Evolutionary conservation across 1,140 invertebrate genomes (phyloP).

Genomic region (Hesperophylax magnus): DNA sequence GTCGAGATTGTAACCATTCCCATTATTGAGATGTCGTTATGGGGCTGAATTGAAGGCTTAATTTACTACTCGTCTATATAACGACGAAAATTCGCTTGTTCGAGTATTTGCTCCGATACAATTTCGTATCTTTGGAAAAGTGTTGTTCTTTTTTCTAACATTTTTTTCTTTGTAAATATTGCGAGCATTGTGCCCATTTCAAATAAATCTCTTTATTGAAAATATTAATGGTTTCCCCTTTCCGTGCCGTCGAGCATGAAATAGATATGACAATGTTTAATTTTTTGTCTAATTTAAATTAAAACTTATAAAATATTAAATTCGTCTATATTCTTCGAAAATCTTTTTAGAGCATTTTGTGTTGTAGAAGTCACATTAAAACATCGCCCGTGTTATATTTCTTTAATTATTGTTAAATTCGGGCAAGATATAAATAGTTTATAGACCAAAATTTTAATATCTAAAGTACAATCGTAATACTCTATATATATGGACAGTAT

Average conservation of each 20-base stretch:
- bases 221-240: not conserved
- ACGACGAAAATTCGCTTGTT: not conserved
- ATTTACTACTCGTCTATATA: constrained; percentile 24
- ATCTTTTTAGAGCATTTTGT: too few species aligned
- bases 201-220: not conserved
- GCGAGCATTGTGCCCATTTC: not conserved
- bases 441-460: too few species aligned
- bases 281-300: too few species aligned
- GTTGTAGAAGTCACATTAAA: too few species aligned
- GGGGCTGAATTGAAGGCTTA: constrained; percentile 25
- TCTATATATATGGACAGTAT: too few species aligned
- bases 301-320: too few species aligned
- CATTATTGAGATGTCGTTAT: constrained; percentile 22
- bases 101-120: not conserved
- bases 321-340: too few species aligned
- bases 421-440: too few species aligned
- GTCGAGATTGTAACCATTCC: constrained; percentile 14
- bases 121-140: constrained; percentile 2
- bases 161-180: not conserved
- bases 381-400: too few species aligned
- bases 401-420: too few species aligned
- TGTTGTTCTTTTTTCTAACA: not conserved
- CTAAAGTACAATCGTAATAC: too few species aligned
- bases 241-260: not conserved
- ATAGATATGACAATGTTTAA: not conserved